phyloP scores from a whole-genome alignment of 2,888 invertebrate genomes.

The Willowsia nigromaculata region DNA sequence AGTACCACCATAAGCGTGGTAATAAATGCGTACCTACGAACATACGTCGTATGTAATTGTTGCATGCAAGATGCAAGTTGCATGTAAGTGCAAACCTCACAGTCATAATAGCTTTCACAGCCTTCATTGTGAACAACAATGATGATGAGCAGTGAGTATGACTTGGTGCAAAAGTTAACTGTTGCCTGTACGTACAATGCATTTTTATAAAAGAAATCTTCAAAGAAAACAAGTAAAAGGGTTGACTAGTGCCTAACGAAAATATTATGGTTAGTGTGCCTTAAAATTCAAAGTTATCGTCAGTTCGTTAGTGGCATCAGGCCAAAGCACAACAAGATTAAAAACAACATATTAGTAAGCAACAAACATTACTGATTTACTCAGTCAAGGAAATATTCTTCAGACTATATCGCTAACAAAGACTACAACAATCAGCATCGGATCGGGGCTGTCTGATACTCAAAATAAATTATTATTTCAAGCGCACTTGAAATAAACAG shows the following conservation, averaged over 20 bases:
- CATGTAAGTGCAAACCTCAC: conserved; percentile 33
- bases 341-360: conserved; percentile 47
- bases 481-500: background rate
- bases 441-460: background rate
- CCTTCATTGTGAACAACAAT: conserved; percentile 55
- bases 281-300: conserved; percentile 37
- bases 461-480: background rate
- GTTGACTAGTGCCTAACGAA: conserved; percentile 19
- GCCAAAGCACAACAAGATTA: conserved; percentile 62
- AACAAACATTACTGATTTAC: conserved; percentile 28
- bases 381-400: conserved; percentile 25
- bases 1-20: background rate
- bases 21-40: background rate
- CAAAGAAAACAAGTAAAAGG: conserved; percentile 13
- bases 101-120: conserved; percentile 56
- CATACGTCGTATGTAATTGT: background rate
- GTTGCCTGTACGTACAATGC: background rate
- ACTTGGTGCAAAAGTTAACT: conserved; percentile 1
- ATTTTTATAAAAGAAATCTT: conserved; percentile 46
- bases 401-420: background rate
- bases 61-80: background rate
- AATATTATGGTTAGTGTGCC: conserved; percentile 37
- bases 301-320: conserved; percentile 71
- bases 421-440: background rate
- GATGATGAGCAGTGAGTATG: conserved; percentile 23